A percentile compares a stretch with the other conserved stretches of the same genome.
phyloP scores from a whole-genome alignment of 2,888 invertebrate genomes.

The Lagria hirta region DNA sequence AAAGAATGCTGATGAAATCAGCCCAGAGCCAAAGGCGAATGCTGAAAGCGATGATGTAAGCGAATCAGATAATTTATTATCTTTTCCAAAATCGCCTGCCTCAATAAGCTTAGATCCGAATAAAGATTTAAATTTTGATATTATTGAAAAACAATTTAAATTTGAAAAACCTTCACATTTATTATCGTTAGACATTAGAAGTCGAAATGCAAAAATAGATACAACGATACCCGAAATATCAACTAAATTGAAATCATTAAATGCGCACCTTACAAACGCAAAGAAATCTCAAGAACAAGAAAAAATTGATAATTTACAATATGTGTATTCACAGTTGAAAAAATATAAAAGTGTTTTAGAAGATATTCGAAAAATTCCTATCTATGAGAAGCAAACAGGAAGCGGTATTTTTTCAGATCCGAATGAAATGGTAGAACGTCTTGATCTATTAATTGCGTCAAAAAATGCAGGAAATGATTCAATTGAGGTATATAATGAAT shows the following conservation, averaged over 20 bases:
- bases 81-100: constrained; percentile 19
- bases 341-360: too few species aligned
- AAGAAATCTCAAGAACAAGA: constrained; percentile 21
- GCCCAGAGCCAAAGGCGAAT: constrained; percentile 6
- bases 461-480: constrained; percentile 22
- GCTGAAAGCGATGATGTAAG: constrained; percentile 5
- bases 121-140: constrained; percentile 27
- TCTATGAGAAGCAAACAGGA: too few species aligned
- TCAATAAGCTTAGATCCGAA: constrained; percentile 23
- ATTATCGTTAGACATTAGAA: constrained; percentile 20
- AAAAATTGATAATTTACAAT: constrained; percentile 18
- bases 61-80: constrained; percentile 14
- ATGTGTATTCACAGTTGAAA: constrained; percentile 5
- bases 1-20: constrained; percentile 10
- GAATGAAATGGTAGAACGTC: constrained; percentile 10
- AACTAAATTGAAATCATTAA: constrained; percentile 13
- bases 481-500: constrained; percentile 19
- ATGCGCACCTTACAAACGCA: constrained; percentile 22
- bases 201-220: constrained; percentile 24
- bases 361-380: too few species aligned
- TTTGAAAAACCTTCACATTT: constrained; percentile 23
- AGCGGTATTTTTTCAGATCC: too few species aligned
- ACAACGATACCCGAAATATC: constrained; percentile 18
- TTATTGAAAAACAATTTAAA: constrained; percentile 25
- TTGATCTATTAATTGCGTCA: constrained; percentile 19